These are phyloP conservation scores for Emberiza fucata DNA, from an alignment of 2,113 vertebrate species.

Conservation along the genomic window DNA sequence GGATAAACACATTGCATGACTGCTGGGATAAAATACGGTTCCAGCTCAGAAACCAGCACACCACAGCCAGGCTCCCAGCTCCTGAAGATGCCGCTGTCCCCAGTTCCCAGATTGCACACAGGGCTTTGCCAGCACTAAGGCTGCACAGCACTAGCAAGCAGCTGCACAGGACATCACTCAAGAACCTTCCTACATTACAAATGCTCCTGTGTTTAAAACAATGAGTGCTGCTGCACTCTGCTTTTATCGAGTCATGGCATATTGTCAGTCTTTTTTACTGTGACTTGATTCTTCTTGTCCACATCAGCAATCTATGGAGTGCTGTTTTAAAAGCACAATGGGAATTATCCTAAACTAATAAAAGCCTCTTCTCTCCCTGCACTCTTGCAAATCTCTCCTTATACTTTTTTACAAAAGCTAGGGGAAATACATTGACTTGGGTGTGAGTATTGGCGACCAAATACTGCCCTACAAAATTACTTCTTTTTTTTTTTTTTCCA, in stretches of 20 bases:
- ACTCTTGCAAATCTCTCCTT: neutral
- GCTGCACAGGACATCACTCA: neutral
- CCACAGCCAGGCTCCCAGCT: neutral
- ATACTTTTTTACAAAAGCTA: neutral
- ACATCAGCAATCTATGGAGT: neutral
- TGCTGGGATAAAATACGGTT: neutral
- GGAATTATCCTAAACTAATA: neutral
- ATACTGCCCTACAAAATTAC: neutral
- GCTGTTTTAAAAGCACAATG: neutral
- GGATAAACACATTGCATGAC: neutral
- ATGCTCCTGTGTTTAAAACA: neutral
- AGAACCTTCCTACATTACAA: neutral
- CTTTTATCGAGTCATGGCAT: neutral
- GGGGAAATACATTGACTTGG: neutral
- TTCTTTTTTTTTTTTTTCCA: neutral
- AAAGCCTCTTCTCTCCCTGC: neutral
- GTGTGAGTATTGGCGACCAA: accelerated
- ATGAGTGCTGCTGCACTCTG: neutral
- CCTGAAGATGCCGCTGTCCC: neutral
- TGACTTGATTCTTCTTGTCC: neutral
- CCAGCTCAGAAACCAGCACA: neutral
- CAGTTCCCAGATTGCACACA: neutral
- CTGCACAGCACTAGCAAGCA: neutral
- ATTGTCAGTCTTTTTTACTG: neutral
- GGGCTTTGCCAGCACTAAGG: neutral